Evolutionary conservation across 2,113 vertebrate genomes (phyloP), one percentile per base, ranked within the genome.

Genomic region (Mustela nigripes): DNA sequence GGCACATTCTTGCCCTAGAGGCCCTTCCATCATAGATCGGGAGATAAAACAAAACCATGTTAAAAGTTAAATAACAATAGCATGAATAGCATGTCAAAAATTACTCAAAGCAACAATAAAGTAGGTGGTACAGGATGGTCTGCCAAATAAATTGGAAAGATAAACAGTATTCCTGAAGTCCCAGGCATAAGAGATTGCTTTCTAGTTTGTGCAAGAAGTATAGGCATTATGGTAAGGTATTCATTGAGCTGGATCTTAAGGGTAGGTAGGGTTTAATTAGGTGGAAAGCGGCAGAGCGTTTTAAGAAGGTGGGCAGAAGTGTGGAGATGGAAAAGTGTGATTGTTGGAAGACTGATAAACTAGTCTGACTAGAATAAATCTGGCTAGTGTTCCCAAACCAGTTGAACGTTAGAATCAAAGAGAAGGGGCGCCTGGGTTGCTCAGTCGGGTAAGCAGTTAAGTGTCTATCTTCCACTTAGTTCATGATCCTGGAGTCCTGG

Each of bases 1-100:
- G 58, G 82, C 22, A 84, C 28, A 45, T 58, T 89, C n/a, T 80
- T 95, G 48, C 22, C 67, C 31, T 33, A 58, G 60, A 91, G 80
- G 31, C 31, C 4, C 6, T 83, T 78, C 63, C 33, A 14, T 19
- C 69, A 58, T 62, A 91, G 39, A 67, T 36, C 62, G 39, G 24
- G 36, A 93, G 83, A 95, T 71, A 33, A 88, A 89, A 74, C 21
- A 71, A 71, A 95, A 97, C 50, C n/a, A 79, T 36, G 31, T 58
- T 42, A 65, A 88, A 69, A 60, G 67, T 73, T 78, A 96, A 95
- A 86, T 73, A 92, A 67, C n/a, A 71, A 26, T 18, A 39, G 56
- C 31, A 63, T 36, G 58, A 71, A 26, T 18, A 39, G 56, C 31
- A 63, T 36, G 58, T 89, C n/a, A 53, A 80, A 88, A 90, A 80